Evolutionary conservation across 2,888 invertebrate species (phyloP).

Genomic region (Spodoptera exigua): DNA sequence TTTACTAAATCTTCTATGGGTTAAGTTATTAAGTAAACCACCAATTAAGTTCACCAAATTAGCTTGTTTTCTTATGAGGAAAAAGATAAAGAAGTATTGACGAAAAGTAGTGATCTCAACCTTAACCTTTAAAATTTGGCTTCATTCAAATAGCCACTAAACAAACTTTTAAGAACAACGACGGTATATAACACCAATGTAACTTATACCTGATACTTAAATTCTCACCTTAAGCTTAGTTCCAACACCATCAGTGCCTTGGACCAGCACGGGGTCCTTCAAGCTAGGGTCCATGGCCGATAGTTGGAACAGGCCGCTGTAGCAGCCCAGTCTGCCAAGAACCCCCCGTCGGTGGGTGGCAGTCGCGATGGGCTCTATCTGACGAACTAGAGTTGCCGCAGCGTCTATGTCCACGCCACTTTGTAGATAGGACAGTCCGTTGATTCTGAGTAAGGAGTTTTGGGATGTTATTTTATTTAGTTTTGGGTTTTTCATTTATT

Average conservation of each 20-base stretch:
- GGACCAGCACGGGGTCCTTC: conserved; percentile 95
- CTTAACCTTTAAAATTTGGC: no score
- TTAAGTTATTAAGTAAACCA: no score
- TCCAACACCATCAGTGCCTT: conserved; percentile 98
- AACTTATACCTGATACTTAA: background rate
- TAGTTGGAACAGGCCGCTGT: conserved; percentile 97
- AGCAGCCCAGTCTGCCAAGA: conserved; percentile 95
- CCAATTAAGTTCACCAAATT: no score
- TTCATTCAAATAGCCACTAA: no score
- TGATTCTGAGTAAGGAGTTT: conserved; percentile 76
- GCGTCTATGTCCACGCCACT: conserved; percentile 98
- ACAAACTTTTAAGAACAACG: no score
- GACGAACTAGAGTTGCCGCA: conserved; percentile 95
- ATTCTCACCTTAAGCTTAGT: conserved; percentile 96
- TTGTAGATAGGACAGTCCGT: conserved; percentile 94
- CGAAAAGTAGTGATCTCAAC: no score
- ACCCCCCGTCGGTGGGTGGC: conserved; percentile 94
- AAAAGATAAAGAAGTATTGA: no score
- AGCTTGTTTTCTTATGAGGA: no score
- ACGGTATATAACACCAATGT: no score
- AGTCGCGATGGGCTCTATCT: conserved; percentile 94
- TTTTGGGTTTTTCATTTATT: no score
- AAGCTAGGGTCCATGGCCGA: conserved; percentile 91
- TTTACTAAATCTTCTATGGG: no score
- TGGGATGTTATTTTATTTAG: conserved; percentile 10